These are phyloP conservation scores for Drosophila punjabiensis DNA, from an alignment of 1,140 invertebrate genomes.

Conservation along the genomic window DNA sequence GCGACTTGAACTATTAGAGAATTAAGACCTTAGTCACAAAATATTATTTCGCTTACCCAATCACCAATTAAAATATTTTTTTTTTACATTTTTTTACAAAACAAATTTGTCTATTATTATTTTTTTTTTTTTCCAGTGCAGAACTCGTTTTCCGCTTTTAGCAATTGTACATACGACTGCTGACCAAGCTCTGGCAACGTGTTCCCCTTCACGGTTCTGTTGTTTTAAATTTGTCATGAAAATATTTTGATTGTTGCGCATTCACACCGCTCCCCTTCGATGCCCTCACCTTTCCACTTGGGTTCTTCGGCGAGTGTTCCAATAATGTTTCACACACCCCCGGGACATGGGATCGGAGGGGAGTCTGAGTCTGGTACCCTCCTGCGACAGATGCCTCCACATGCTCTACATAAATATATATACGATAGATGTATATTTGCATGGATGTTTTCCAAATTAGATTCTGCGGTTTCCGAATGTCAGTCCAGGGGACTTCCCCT, in stretches of 20 bases:
- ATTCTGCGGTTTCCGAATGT: conserved; percentile 67
- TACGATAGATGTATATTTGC: background rate
- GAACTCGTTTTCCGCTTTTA: conserved; percentile 46
- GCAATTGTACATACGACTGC: conserved; percentile 13
- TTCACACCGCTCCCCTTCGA: conserved; percentile 29
- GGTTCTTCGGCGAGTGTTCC: conserved; percentile 6
- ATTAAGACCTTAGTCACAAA: no score
- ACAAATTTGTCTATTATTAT: no score
- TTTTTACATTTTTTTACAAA: background rate
- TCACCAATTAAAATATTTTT: background rate
- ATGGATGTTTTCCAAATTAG: conserved; percentile 66
- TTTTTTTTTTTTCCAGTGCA: conserved; percentile 17
- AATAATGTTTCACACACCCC: conserved; percentile 59
- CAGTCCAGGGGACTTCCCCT: conserved; percentile 18
- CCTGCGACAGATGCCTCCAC: conserved; percentile 53
- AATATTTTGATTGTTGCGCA: conserved; percentile 80
- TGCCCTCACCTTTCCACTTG: background rate
- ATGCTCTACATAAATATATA: conserved; percentile 37
- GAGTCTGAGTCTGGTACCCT: background rate
- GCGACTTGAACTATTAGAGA: no score
- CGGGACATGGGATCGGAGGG: conserved; percentile 35
- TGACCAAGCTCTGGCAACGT: conserved; percentile 67
- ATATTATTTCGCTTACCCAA: no score
- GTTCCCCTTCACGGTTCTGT: conserved; percentile 78
- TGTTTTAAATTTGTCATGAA: conserved; percentile 84